Conservation (phyloP, 1,140 invertebrate species). For the Hyposmocoma kahamanoa region DNA sequence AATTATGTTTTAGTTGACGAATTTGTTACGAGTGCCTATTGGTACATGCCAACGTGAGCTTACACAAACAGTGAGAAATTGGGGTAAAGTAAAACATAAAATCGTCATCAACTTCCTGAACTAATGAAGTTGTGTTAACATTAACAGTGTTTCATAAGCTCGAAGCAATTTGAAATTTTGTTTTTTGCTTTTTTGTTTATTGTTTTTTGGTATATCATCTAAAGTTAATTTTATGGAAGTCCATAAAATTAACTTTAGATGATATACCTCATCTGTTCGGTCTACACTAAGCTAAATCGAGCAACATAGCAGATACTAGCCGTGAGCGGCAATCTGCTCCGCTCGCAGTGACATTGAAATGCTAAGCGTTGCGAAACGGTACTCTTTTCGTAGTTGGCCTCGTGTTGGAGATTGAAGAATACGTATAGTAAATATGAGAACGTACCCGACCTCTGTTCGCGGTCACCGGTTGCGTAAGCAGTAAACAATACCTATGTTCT, state of each 20-base stretch:
- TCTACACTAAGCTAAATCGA: too few species aligned
- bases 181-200: background rate
- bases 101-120: too few species aligned
- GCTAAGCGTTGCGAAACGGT: conserved; percentile 60
- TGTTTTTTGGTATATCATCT: too few species aligned
- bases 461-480: conserved; percentile 62
- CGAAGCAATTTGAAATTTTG: background rate
- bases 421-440: conserved; percentile 71
- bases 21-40: too few species aligned
- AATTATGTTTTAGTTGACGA: background rate
- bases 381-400: conserved; percentile 67
- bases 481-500: conserved; percentile 53
- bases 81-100: too few species aligned
- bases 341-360: conserved; percentile 64
- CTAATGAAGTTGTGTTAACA: too few species aligned
- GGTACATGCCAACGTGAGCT: too few species aligned
- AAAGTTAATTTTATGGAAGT: too few species aligned
- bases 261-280: too few species aligned
- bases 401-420: conserved; percentile 61
- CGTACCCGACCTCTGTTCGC: conserved; percentile 64
- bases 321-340: conserved; percentile 10
- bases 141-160: background rate
- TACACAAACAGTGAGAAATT: too few species aligned
- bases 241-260: too few species aligned
- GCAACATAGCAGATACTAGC: too few species aligned